phyloP scores from a whole-genome alignment of 2,797 vertebrate species.

The Phoxinus dragarum region DNA sequence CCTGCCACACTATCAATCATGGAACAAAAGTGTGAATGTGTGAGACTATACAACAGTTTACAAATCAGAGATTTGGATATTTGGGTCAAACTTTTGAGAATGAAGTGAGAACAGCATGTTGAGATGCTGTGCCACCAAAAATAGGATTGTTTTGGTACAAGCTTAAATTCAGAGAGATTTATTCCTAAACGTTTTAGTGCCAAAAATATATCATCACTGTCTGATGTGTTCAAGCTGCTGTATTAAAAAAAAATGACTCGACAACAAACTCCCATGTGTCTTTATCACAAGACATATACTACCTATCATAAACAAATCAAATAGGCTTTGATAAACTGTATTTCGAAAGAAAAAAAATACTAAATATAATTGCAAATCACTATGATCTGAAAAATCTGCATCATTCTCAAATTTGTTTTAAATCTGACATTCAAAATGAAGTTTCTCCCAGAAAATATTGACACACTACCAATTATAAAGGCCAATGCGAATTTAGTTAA shows the following conservation, averaged over 20 bases:
- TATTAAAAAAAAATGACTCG: not conserved
- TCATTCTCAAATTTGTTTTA: not conserved
- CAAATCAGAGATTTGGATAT: constrained; percentile 8
- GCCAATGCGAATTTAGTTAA: not conserved
- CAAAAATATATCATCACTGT: not conserved
- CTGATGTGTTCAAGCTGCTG: not conserved
- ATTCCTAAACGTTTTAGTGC: not conserved
- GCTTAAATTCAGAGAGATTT: not conserved
- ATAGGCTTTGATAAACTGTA: not conserved
- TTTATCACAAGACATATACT: not conserved
- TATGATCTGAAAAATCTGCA: not conserved
- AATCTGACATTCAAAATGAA: not conserved
- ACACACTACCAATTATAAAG: not conserved
- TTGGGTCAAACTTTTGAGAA: constrained; percentile 19
- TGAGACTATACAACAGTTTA: not conserved
- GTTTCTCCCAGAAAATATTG: not conserved
- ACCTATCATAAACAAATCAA: not conserved
- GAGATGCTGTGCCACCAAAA: not conserved
- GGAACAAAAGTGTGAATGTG: not conserved
- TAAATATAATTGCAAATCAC: not conserved
- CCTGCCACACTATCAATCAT: too few relatives aligned
- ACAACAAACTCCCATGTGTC: not conserved
- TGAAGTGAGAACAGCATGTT: constrained; percentile 11
- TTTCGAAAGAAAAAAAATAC: not conserved
- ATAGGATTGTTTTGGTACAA: not conserved